These are phyloP conservation scores for Entomobrya multifasciata DNA, from an alignment of 2,888 invertebrate species.

Conservation along the genomic window DNA sequence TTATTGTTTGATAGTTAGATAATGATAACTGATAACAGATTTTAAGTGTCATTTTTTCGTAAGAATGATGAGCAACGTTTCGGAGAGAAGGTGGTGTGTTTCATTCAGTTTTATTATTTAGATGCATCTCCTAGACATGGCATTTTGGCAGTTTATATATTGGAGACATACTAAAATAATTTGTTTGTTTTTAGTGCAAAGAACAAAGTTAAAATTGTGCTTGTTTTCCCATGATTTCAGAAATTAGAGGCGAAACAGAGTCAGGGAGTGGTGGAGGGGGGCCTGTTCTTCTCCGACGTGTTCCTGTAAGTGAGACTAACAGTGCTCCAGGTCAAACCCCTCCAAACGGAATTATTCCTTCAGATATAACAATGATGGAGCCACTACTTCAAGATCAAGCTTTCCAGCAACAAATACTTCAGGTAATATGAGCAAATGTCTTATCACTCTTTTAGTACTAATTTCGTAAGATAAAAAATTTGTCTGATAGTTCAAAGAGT, in stretches of 20 bases:
- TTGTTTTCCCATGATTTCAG: conserved; percentile 66
- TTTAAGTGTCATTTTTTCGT: background rate
- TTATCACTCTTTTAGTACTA: background rate
- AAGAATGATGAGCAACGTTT: background rate
- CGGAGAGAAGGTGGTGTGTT: background rate
- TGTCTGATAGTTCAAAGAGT: no score
- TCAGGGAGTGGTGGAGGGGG: conserved; percentile 71
- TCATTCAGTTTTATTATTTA: background rate
- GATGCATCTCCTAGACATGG: background rate
- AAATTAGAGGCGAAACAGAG: conserved; percentile 78
- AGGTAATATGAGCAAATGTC: conserved; percentile 72
- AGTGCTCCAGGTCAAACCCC: conserved; percentile 68
- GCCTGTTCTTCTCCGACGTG: conserved; percentile 70
- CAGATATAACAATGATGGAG: conserved; percentile 81
- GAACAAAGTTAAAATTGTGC: background rate
- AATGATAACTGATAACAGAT: background rate
- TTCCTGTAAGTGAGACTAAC: conserved; percentile 72
- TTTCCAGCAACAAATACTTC: conserved; percentile 86
- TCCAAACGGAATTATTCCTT: conserved; percentile 77
- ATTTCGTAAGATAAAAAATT: background rate
- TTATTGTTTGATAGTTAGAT: background rate
- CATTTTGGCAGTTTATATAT: background rate
- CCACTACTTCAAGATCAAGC: conserved; percentile 84
- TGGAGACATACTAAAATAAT: background rate
- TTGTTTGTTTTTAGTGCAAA: background rate